Base-by-base conservation (phyloP, 2,113 vertebrate species). In the Pristiophorus japonicus region DNA sequence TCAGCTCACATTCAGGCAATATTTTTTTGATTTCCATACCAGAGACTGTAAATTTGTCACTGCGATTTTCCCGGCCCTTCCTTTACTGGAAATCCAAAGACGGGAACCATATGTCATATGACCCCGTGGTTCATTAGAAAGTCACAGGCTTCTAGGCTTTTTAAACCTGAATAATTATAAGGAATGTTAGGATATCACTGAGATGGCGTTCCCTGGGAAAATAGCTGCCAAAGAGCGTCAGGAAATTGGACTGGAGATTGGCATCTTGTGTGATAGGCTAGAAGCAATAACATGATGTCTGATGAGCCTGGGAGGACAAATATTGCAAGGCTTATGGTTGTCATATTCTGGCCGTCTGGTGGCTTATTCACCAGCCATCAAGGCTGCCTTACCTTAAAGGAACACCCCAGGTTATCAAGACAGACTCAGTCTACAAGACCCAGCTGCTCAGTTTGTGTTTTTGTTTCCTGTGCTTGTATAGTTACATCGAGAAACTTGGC, bases 91-190 rank as follows among this genome's bases (percentile, higher is more conserved):
- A 97, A 96, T 96, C 96, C 94, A 96, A 96, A 97, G 96, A 97
- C 96, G 96, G 95, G 87, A 94, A 97, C 97, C 97, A 97, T 97
- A 97, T 97, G 97, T 27, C 65, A 91, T 34, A 66, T 88, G 88
- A 95, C 65, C 88, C 78, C 4, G 93, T 70, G 51, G 65, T 38
- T 66, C 73, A 90, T 95, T 96, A 96, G 94, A 93, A 73, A 81
- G 95, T 96, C 96, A 96, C 96, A 96, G 96, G 96, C 96, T 97
- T 96, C 96, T 70, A 96, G 96, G 96, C 96, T 96, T 97, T 96
- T 97, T 90, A 96, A 75, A 94, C 96, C 96, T 96, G 96, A 97
- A 96, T 62, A 16, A 75, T 87, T 96, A 95, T 96, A 91, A 96
- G 96, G 95, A 87, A 11, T 66, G 96, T 96, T 96, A 96, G 96